A percentile compares a stretch with the other conserved stretches of the same genome.
Evolutionary conservation across 2,888 invertebrate genomes (phyloP).

Genomic region (Deroplatys truncata): DNA sequence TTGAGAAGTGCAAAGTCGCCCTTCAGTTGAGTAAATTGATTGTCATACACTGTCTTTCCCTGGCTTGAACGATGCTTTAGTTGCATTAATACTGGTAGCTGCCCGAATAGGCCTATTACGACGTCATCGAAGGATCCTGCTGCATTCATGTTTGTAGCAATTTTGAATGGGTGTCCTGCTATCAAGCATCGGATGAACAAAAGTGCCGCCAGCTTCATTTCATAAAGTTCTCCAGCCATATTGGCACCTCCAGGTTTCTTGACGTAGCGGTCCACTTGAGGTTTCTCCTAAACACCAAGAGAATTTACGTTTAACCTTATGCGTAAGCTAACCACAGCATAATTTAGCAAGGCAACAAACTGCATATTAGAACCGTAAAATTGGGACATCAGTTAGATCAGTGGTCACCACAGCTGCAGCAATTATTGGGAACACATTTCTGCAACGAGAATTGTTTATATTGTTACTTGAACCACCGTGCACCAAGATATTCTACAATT

Average conservation of each 20-base stretch:
- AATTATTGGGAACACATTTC: too few relatives aligned
- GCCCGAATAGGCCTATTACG: neutral
- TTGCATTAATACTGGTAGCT: neutral
- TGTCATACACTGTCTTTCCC: neutral
- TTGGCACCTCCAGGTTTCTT: neutral
- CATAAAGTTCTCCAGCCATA: constrained; percentile 12
- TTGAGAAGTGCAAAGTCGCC: neutral
- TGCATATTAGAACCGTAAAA: too few relatives aligned
- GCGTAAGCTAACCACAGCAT: too few relatives aligned
- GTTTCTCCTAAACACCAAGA: too few relatives aligned
- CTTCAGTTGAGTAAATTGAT: neutral
- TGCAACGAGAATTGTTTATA: too few relatives aligned
- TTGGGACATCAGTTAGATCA: too few relatives aligned
- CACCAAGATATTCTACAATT: too few relatives aligned
- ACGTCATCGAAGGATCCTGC: constrained; percentile 4
- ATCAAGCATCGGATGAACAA: constrained; percentile 5
- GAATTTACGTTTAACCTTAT: too few relatives aligned
- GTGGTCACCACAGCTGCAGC: too few relatives aligned
- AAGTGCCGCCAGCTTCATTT: constrained; percentile 7
- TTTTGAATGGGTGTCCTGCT: neutral
- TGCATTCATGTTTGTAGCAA: neutral
- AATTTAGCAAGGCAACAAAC: too few relatives aligned
- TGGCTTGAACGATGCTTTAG: neutral
- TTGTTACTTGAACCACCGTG: too few relatives aligned
- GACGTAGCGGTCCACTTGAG: neutral